Evolutionary conservation across 1,140 invertebrate species (phyloP).

Genomic region (Caerostris darwini): DNA sequence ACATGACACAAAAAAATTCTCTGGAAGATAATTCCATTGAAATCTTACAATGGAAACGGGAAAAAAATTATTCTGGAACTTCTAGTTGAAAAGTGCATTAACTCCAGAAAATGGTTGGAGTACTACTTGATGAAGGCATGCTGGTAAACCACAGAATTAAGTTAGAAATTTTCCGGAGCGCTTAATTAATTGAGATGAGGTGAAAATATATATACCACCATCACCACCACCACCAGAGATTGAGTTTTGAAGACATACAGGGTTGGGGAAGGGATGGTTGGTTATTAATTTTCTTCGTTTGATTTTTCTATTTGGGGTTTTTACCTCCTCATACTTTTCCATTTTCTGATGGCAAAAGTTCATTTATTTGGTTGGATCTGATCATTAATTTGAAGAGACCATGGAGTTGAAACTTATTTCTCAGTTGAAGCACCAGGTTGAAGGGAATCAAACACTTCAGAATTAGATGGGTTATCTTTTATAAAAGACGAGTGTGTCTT

Average conservation of each 20-base stretch:
- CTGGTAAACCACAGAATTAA: slow-evolving; percentile 36
- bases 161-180: slow-evolving; percentile 42
- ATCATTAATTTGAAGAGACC: slow-evolving; percentile 1
- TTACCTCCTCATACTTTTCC: background rate
- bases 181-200: slow-evolving; percentile 51
- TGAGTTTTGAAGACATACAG: background rate
- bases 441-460: slow-evolving; percentile 1
- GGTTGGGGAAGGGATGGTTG: background rate
- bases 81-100: slow-evolving; percentile 14
- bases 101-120: slow-evolving; percentile 5
- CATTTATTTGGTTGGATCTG: background rate
- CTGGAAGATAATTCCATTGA: background rate
- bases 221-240: background rate
- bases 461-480: slow-evolving; percentile 5
- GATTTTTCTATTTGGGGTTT: slow-evolving; percentile 4
- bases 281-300: slow-evolving; percentile 27
- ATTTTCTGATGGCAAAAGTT: background rate
- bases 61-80: background rate
- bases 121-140: background rate
- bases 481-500: background rate
- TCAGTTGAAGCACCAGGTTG: background rate
- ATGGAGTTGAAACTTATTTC: background rate
- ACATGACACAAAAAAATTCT: background rate
- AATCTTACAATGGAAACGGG: background rate
- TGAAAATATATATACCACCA: background rate